Evolutionary conservation across 2,888 invertebrate genomes (phyloP).

Genomic region (Heliconius erato): DNA sequence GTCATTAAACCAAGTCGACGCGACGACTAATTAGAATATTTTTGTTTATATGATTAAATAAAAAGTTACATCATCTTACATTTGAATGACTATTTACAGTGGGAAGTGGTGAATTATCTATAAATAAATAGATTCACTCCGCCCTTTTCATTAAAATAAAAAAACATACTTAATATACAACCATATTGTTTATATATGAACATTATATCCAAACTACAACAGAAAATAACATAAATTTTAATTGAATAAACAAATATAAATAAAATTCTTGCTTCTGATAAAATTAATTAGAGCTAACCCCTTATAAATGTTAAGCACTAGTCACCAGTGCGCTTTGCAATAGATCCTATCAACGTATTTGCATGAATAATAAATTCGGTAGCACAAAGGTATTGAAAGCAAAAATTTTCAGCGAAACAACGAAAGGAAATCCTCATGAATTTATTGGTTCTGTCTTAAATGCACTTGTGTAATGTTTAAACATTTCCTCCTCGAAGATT

Average conservation of each 20-base stretch:
- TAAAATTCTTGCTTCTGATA: background rate
- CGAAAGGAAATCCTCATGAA: conserved; percentile 6
- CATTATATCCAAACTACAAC: background rate
- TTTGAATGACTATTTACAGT: background rate
- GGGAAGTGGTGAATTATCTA: no score
- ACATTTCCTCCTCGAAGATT: background rate
- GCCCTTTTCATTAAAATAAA: no score
- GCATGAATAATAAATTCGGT: conserved; percentile 26
- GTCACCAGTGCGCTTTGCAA: background rate
- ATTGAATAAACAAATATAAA: background rate
- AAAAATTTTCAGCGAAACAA: conserved; percentile 11
- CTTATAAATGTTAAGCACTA: background rate
- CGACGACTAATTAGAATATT: background rate
- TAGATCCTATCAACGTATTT: conserved; percentile 1
- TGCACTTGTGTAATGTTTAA: background rate
- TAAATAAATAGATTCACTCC: no score
- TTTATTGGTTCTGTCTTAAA: background rate
- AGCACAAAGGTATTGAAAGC: conserved; percentile 15
- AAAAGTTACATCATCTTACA: background rate
- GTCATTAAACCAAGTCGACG: background rate
- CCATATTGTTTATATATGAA: background rate
- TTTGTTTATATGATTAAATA: background rate
- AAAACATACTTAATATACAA: background rate
- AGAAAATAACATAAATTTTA: background rate
- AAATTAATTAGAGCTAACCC: background rate